A percentile compares a stretch with the other conserved stretches of the same genome.
Evolutionary conservation across 2,113 vertebrate species (phyloP).

Genomic region (Polypterus bichir): DNA sequence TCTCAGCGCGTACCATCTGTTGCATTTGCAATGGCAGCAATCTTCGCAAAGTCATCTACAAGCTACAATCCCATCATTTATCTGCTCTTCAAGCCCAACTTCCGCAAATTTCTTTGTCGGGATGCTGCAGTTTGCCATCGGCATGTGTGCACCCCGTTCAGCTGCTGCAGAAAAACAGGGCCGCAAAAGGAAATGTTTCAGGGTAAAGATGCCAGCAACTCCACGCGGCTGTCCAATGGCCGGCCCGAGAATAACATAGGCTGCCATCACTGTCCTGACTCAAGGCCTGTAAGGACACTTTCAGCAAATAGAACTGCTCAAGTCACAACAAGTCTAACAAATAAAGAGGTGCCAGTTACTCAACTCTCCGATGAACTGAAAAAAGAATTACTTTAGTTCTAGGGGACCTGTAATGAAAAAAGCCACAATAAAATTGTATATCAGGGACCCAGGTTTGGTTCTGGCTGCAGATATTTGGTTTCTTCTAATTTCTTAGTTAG

Average conservation of each 20-base stretch:
- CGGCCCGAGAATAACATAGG: slow-evolving; percentile 33
- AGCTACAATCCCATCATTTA: slow-evolving; percentile 66
- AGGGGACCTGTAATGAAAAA: too few species aligned
- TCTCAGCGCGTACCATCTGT: slow-evolving; percentile 42
- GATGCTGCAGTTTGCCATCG: slow-evolving; percentile 34
- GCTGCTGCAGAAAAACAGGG: slow-evolving; percentile 12
- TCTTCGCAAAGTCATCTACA: slow-evolving; percentile 65
- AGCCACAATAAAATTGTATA: too few species aligned
- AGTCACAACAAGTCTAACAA: slow-evolving; percentile 34
- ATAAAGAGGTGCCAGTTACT: slow-evolving; percentile 43
- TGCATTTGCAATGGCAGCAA: slow-evolving; percentile 57
- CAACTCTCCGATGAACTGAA: slow-evolving; percentile 49
- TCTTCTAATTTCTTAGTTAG: too few species aligned
- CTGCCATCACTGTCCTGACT: slow-evolving; percentile 41
- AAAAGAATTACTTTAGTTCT: slow-evolving; percentile 45
- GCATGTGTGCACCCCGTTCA: slow-evolving; percentile 30
- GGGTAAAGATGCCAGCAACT: slow-evolving; percentile 33
- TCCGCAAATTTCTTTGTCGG: slow-evolving; percentile 47
- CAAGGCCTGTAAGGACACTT: slow-evolving; percentile 12
- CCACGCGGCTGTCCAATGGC: slow-evolving; percentile 40
- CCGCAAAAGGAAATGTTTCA: slow-evolving; percentile 24
- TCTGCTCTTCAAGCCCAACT: slow-evolving; percentile 65
- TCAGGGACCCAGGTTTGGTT: too few species aligned
- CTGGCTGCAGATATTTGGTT: too few species aligned
- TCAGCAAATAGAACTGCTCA: slow-evolving; percentile 35